Percentiles rank a stretch among this genome's conserved stretches.
Conservation (phyloP, 37 sponge, comb jelly and placozoan species). For the Cladorhizidae sp. region DNA sequence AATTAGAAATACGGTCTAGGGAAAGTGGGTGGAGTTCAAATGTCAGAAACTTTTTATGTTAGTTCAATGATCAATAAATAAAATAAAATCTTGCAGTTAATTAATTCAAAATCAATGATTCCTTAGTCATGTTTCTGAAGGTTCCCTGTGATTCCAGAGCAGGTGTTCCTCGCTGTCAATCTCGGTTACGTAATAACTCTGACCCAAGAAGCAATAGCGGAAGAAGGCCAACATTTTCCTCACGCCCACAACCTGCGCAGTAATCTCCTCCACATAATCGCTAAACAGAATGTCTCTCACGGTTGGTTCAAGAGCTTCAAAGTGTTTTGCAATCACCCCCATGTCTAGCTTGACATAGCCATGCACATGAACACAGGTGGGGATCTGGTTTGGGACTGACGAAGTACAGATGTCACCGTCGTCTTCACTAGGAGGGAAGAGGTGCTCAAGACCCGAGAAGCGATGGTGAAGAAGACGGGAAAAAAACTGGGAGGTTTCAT, state of each 20-base stretch:
- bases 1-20: too few relatives aligned
- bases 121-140: background rate
- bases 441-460: slow-evolving; percentile 74
- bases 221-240: slow-evolving; percentile 85
- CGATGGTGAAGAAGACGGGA: slow-evolving; percentile 63
- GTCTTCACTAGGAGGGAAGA: slow-evolving; percentile 65
- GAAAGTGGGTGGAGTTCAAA: too few relatives aligned
- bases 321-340: slow-evolving; percentile 64
- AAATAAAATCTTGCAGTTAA: too few relatives aligned
- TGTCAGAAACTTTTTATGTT: too few relatives aligned
- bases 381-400: slow-evolving; percentile 49
- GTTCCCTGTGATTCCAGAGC: slow-evolving; percentile 70
- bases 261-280: slow-evolving; percentile 93
- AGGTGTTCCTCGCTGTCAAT: slow-evolving; percentile 55
- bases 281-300: slow-evolving; percentile 82
- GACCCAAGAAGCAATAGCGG: slow-evolving; percentile 79
- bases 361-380: slow-evolving; percentile 82
- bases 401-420: slow-evolving; percentile 56
- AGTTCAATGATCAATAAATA: too few relatives aligned
- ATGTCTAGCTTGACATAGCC: slow-evolving; percentile 87
- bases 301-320: slow-evolving; percentile 55
- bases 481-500: slow-evolving; percentile 76
- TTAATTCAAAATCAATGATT: too few relatives aligned
- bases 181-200: slow-evolving; percentile 81
- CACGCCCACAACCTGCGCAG: slow-evolving; percentile 85